Conservation (phyloP, 2,113 vertebrate species). For the Cygnus buccinator region DNA sequence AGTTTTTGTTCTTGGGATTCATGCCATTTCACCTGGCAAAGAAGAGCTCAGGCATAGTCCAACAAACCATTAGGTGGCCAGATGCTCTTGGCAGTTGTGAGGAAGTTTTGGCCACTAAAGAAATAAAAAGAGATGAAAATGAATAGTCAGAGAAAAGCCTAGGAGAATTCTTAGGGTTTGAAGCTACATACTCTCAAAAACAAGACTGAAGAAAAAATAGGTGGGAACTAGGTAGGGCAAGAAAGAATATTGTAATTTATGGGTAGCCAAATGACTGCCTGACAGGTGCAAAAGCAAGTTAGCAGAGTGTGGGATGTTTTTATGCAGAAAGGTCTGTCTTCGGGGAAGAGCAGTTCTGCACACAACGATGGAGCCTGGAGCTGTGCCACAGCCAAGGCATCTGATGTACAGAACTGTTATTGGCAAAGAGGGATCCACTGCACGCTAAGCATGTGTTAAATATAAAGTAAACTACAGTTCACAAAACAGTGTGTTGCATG, state of each 20-base stretch:
- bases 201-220: neutral
- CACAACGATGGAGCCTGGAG: neutral
- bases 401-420: neutral
- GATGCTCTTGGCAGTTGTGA: neutral
- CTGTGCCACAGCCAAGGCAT: neutral
- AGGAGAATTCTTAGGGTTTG: neutral
- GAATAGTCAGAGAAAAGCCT: neutral
- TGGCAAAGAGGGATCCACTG: neutral
- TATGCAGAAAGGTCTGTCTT: conserved; percentile 7
- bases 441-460: neutral
- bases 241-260: conserved; percentile 30
- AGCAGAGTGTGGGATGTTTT: conserved; percentile 10
- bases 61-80: neutral
- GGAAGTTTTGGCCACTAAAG: neutral
- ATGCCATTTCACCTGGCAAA: neutral
- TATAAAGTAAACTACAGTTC: neutral
- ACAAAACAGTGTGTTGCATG: neutral
- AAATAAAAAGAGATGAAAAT: neutral
- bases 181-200: neutral
- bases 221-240: neutral
- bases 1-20: neutral
- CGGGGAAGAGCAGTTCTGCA: neutral
- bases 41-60: neutral
- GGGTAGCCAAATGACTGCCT: conserved; percentile 28
- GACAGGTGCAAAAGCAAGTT: conserved; percentile 36